phyloP scores from a whole-genome alignment of 2,113 vertebrate genomes.

The Zapus hudsonius region DNA sequence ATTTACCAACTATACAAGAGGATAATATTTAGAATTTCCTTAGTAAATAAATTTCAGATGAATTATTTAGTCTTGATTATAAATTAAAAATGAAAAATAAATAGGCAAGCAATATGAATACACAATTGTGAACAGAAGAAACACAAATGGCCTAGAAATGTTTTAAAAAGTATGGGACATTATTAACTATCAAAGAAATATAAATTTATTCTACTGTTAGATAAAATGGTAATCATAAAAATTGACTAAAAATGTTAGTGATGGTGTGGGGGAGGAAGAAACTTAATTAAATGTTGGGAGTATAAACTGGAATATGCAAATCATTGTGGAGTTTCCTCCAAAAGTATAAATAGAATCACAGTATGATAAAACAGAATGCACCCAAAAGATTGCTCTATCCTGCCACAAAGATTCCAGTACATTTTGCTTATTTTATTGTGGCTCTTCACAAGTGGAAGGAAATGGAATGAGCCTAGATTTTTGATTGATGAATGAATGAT shows the following conservation, averaged over 20 bases:
- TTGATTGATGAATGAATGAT: not conserved
- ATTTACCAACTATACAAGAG: too few species aligned
- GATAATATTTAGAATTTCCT: too few species aligned
- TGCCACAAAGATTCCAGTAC: too few species aligned
- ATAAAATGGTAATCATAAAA: not conserved
- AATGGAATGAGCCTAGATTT: not conserved
- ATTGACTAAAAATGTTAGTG: not conserved
- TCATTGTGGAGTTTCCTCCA: not conserved
- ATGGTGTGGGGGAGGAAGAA: too few species aligned
- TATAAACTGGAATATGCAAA: not conserved
- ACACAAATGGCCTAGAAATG: not conserved
- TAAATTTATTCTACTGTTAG: not conserved
- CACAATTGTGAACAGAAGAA: not conserved
- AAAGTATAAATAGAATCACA: too few species aligned
- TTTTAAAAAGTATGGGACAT: not conserved
- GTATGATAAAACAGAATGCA: too few species aligned
- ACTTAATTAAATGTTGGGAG: not conserved
- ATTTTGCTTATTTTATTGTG: too few species aligned
- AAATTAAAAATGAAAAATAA: not conserved
- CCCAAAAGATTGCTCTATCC: too few species aligned
- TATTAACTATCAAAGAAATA: not conserved
- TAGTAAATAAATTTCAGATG: too few species aligned
- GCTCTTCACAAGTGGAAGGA: not conserved
- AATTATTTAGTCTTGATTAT: too few species aligned
- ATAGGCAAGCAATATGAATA: not conserved